phyloP scores from a whole-genome alignment of 2,797 vertebrate species.

The Alosa sapidissima region DNA sequence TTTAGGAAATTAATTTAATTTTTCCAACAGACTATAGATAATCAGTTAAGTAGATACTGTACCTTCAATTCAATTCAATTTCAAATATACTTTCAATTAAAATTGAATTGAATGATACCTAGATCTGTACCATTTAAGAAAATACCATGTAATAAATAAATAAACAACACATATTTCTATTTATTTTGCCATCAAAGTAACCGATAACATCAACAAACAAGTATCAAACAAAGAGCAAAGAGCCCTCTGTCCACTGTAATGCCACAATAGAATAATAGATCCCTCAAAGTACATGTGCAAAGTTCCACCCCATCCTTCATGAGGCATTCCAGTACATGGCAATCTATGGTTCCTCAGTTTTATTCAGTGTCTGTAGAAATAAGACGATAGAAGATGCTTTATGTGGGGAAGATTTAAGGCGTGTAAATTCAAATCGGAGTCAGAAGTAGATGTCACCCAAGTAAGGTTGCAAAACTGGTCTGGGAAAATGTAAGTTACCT shows the following conservation, averaged over 20 bases:
- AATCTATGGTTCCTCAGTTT: constrained; percentile 52
- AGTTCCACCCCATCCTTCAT: neutral
- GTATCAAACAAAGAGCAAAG: neutral
- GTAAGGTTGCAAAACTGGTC: neutral
- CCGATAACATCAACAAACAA: neutral
- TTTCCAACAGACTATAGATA: too few relatives aligned
- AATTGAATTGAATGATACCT: too few relatives aligned
- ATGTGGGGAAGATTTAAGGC: neutral
- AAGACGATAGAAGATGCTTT: neutral
- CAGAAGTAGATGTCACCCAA: neutral
- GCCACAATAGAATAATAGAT: neutral
- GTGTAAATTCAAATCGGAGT: neutral
- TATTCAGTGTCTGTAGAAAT: constrained; percentile 60
- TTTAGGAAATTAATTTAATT: neutral
- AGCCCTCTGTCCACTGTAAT: neutral
- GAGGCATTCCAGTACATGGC: neutral
- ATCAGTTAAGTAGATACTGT: too few relatives aligned
- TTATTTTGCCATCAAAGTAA: neutral
- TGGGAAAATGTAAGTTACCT: constrained; percentile 66
- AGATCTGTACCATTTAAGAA: too few relatives aligned
- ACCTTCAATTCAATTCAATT: too few relatives aligned
- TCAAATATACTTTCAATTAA: too few relatives aligned
- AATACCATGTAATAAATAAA: neutral
- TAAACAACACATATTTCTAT: neutral
- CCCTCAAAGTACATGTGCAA: neutral